Evolutionary conservation across 1,140 invertebrate genomes (phyloP), one percentile per base, ranked within the genome.

Genomic region (Drosophila obscura): DNA sequence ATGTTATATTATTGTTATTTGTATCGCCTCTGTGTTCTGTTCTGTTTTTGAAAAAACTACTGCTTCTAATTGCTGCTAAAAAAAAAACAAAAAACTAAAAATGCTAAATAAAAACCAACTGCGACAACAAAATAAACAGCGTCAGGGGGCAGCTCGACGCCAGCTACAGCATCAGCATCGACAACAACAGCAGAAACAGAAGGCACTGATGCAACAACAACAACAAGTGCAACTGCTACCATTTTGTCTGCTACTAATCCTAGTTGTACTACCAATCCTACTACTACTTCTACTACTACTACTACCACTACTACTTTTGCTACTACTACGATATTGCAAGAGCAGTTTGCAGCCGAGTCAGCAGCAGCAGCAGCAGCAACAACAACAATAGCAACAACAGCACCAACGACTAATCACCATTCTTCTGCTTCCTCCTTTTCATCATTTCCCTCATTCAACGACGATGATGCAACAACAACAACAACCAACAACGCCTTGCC

Each of bases 351-450:
- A 79, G 63, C 82, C 73, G 82, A 75, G 77, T 76, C 81, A 66
- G 43, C 66, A 60, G 59, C 60, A 56, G 56, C 76, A 58, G 44
- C 64, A 76, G 53, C 61, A 49, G 53, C 45, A 56, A 45, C 76
- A 24, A 45, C 76, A 24, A 11, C 75, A 58, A 24, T 59, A 73
- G 77, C 51, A 65, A 43, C 51, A 53, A 64, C 77, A 68, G 73
- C 82, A 75, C 87, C 84, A 75, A 90, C 89, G 75, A 91, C 89
- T 91, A 91, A 91, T 91, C 90, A 91, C 71, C 73, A 91, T 69
- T 91, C 90, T 90, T 90, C 90, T 91, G 80, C 90, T 91, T 91
- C 90, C 90, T 91, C 90, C 87, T 91, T 91, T 90, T 91, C 90
- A 91, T 91, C 90, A 84, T 91, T 91, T 73, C 85, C 90, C 41